Base-by-base conservation (phyloP, 2,797 vertebrate genomes). In the Euphonia xanthogaster region DNA sequence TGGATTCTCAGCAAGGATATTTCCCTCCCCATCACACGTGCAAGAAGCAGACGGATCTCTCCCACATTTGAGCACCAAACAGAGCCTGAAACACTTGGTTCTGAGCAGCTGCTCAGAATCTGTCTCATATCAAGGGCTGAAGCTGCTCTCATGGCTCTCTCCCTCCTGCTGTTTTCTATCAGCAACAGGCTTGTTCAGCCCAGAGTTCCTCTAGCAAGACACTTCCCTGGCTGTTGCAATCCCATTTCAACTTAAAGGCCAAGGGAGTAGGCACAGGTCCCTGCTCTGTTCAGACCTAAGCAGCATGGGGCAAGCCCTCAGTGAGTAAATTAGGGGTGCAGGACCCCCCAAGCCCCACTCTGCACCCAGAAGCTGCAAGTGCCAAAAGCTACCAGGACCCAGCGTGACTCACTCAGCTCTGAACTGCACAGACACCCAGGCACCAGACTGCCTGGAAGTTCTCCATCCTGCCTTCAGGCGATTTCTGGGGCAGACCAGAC, bases 381-480 rank as follows among this genome's bases (percentile, higher is more conserved):
- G 54, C 33, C 72, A 25, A 0, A 42, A 2, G 12, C 37, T 45
- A 50, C 51, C 31, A 55, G 30, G 39, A 65, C 60, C 45, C 16
- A 76, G 75, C 1, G 0, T 66, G 88, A 94, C 61, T 93, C 84
- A 80, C 31, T 73, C 14, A 0, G 83, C 77, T 74, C 77, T 15
- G 39, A 89, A 63, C 68, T 79, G 67, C 63, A 37, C 71, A 89
- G 88, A 91, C 75, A 2, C 7, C 1, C 84, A 77, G 89, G 94
- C 81, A 94, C 89, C 92, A 96, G 68, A 44, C 78, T 72, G 84
- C 71, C 94, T 93, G 87, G 17, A 83, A 86, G 75, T 44, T 90
- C 76, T 66, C 65, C 60, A 81, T 94, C 35, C 79, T 67, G 75
- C 93, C 88, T 80, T 77, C 12, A 7, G 86, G 78, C 45, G 25